Percentiles rank a stretch among this genome's conserved stretches.
Evolutionary conservation across 2,888 invertebrate species (phyloP).

Genomic region (Buathra laborator): DNA sequence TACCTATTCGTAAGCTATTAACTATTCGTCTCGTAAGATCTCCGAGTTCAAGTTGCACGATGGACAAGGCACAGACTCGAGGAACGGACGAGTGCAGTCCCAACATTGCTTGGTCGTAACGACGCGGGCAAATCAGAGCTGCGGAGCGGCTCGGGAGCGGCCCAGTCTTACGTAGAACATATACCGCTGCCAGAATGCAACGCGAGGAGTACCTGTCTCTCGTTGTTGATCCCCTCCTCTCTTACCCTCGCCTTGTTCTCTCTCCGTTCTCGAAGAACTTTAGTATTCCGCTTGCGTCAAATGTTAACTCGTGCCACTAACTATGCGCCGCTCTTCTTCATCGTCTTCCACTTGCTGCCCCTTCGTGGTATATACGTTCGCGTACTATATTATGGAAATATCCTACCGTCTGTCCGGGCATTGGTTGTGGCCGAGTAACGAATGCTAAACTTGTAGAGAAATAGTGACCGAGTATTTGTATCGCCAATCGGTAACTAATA

Average conservation of each 20-base stretch:
- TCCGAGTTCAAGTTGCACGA: slow-evolving; percentile 21
- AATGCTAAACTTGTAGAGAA: slow-evolving; percentile 69
- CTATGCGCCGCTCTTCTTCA: slow-evolving; percentile 76
- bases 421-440: slow-evolving; percentile 59
- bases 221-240: slow-evolving; percentile 63
- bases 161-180: slow-evolving; percentile 50
- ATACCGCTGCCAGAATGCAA: slow-evolving; percentile 60
- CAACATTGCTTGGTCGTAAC: slow-evolving; percentile 64
- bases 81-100: slow-evolving; percentile 65
- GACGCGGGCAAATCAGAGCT: slow-evolving; percentile 67
- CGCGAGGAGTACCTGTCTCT: slow-evolving; percentile 71
- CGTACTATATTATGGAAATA: slow-evolving; percentile 69
- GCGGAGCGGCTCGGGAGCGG: slow-evolving; percentile 64
- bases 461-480: slow-evolving; percentile 75
- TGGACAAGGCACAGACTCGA: slow-evolving; percentile 41
- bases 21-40: slow-evolving; percentile 58
- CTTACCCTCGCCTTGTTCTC: slow-evolving; percentile 60
- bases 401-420: slow-evolving; percentile 36
- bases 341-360: slow-evolving; percentile 41
- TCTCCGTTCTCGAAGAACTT: slow-evolving; percentile 68
- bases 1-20: slow-evolving; percentile 65
- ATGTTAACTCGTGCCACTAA: slow-evolving; percentile 82
- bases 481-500: slow-evolving; percentile 76
- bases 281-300: slow-evolving; percentile 83
- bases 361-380: slow-evolving; percentile 49